Base-by-base conservation (phyloP, 2,113 vertebrate species). In the Poeciliopsis turrubarensis region DNA sequence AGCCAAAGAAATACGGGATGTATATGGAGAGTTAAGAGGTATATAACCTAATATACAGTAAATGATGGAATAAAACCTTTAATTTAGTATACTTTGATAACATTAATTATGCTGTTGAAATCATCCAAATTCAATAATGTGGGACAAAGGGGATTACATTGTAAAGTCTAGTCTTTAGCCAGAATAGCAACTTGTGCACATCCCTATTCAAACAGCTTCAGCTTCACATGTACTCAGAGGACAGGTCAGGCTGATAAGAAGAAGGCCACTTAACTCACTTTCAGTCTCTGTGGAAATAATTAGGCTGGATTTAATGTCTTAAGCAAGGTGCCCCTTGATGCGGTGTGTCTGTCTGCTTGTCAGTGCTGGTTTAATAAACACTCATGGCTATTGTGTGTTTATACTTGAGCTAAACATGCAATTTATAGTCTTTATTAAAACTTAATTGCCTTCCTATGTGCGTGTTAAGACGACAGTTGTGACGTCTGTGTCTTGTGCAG, bases 401-500 rank as follows among this genome's bases (percentile, higher is more conserved):
- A n/a, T 65, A 31, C 25, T 22, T 13, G 34, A 63, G 37, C 37
- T 47, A 15, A 17, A 17, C 37, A 30, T 70, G 25, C 34, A 73
- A 26, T 54, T 37, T 64, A 66, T 22, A 65, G 5, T 54, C 7
- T 63, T 3, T 25, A 6, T 67, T 68, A 2, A 9, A 30, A 39
- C 65, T 65, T 32, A 17, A 26, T 12, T 67, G 26, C 61, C 44
- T 22, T 27, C 27, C n/a, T 65, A 76, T 32, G 67, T 75, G 11
- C 15, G 1, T 39, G 32, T 4, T 63, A 25, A n/a, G 19, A 64
- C 74, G 34, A 57, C 3, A 26, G 14, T 10, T 30, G 17, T 60
- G 34, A 5, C 19, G 34, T 63, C 37, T 72, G 51, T 77, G 57
- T 17, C 54, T 77, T 60, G 61, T 70, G 77, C 93, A 99, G 97